Conservation (phyloP, 1,140 invertebrate genomes). For the Lamellibrachia luymesi region DNA sequence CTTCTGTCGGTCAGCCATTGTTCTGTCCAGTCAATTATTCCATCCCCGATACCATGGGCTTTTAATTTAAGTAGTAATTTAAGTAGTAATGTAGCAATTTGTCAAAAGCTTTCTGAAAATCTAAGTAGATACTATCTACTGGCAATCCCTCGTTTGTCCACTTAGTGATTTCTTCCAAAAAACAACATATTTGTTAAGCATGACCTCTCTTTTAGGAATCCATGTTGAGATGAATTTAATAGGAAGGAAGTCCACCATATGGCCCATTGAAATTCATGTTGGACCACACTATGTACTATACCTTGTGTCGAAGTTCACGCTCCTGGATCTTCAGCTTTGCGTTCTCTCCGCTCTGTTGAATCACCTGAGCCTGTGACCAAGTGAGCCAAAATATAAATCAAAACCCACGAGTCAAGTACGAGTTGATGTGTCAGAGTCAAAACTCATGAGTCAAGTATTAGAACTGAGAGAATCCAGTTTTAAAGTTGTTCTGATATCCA, state of each 20-base stretch:
- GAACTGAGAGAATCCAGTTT: too few species aligned
- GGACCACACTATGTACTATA: not conserved
- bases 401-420: not conserved
- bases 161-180: too few species aligned
- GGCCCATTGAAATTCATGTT: not conserved
- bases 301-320: slow-evolving; percentile 13
- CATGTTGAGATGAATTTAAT: not conserved
- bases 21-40: too few species aligned
- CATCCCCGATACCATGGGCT: too few species aligned
- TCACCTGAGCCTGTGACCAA: slow-evolving; percentile 7
- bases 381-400: not conserved
- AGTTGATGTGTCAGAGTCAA: not conserved
- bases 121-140: too few species aligned
- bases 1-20: too few species aligned
- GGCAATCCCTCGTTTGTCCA: too few species aligned
- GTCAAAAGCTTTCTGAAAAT: too few species aligned
- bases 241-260: not conserved
- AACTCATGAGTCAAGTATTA: not conserved
- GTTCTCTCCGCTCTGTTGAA: slow-evolving; percentile 14
- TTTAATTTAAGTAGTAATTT: too few species aligned
- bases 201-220: too few species aligned
- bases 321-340: slow-evolving; percentile 16
- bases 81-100: not conserved
- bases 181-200: too few species aligned
- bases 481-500: too few species aligned